Evolutionary conservation across 2,888 invertebrate genomes (phyloP), one percentile per base, ranked within the genome.

Genomic region (Xestoiulus laeticollis): DNA sequence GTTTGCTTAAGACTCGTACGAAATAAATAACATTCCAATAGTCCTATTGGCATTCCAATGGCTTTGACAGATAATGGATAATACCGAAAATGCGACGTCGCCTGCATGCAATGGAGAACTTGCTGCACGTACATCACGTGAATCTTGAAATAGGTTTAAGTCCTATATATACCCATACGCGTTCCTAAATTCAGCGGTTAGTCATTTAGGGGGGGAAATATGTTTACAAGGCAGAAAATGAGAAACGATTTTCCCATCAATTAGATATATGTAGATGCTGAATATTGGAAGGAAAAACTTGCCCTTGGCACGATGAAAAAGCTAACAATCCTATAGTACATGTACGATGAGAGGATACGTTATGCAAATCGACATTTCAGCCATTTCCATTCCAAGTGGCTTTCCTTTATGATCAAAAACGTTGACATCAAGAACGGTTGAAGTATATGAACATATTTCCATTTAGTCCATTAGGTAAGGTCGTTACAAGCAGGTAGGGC

Each of bases 21-120:
- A 68, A 68, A 68, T 68, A 68, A 68, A 68, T 68, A 68, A 68
- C 68, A 68, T 68, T 68, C 68, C 68, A 68, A 68, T 68, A 68
- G 68, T 68, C 26, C 68, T 22, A 68, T 68, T 68, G 68, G 68
- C 68, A 68, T 68, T 68, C 68, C 26, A 22, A 68, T 68, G 68
- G 68, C 68, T 68, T 68, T 68, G 68, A 68, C 68, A 68, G 68
- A 68, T 26, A 68, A 68, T 26, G 26, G 68, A 68, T 68, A 68
- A 68, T 68, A 22, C 68, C 68, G 26, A 68, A 68, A 68, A 22
- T 68, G 68, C 68, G 68, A 68, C 68, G 68, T 10, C 22, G 68
- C 68, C 12, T 22, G 68, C 68, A 26, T 22, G 68, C 68, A 26
- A 68, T 26, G 68, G 68, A n/a, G 48, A 12, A 22, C 10, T 6